A percentile compares a stretch with the other conserved stretches of the same genome.
phyloP scores from a whole-genome alignment of 2,113 vertebrate species.

The Calonectris borealis region DNA sequence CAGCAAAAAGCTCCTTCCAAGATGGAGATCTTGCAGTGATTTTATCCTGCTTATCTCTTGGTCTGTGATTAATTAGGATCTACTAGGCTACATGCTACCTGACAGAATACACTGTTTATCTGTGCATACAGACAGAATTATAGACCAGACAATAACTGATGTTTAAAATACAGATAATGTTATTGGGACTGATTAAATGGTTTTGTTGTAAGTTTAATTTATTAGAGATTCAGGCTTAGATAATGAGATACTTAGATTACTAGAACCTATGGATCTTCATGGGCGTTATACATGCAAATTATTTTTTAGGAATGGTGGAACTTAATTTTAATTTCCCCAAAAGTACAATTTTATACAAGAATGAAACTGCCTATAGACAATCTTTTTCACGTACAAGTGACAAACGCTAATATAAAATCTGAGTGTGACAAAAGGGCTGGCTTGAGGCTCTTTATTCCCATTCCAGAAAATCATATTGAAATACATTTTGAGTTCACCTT shows the following conservation, averaged over 20 bases:
- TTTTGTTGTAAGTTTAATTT: background rate
- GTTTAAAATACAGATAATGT: background rate
- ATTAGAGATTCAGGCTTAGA: background rate
- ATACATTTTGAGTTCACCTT: background rate
- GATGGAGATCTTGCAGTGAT: background rate
- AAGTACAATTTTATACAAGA: background rate
- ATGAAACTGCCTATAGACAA: background rate
- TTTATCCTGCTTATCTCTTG: background rate
- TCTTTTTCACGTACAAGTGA: background rate
- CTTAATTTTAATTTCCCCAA: background rate
- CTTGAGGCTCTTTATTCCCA: background rate
- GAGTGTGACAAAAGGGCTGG: background rate
- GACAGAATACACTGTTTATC: background rate
- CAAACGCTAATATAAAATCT: background rate
- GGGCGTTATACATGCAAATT: background rate
- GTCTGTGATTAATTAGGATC: background rate
- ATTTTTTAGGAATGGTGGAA: background rate
- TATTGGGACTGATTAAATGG: background rate
- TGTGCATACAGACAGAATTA: background rate
- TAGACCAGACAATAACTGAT: background rate
- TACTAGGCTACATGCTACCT: background rate
- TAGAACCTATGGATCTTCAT: background rate
- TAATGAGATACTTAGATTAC: background rate
- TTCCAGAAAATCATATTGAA: background rate
- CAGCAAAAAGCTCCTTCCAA: background rate